A percentile compares a stretch with the other conserved stretches of the same genome.
Conservation (phyloP, 2,888 invertebrate species). For the Caenorhabditis imperialis region DNA sequence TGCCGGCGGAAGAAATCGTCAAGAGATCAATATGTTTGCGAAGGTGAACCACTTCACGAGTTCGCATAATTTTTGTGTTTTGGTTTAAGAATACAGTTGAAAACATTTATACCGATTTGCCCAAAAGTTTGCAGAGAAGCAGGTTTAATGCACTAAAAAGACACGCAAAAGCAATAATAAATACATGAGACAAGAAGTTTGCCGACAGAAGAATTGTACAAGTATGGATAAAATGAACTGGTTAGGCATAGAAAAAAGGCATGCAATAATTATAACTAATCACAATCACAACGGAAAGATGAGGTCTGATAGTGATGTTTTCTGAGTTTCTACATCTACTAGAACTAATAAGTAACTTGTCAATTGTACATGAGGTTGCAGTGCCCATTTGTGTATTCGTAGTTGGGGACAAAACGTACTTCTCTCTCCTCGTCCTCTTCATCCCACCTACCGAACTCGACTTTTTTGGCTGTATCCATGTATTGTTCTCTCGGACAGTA, state of each 20-base stretch:
- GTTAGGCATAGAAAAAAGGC: too few species aligned
- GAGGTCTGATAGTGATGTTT: too few species aligned
- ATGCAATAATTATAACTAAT: too few species aligned
- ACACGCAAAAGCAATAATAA: conserved; percentile 9
- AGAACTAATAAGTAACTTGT: too few species aligned
- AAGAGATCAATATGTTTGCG: not conserved
- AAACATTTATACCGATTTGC: not conserved
- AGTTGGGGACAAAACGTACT: too few species aligned
- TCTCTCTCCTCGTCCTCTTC: too few species aligned
- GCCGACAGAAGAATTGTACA: too few species aligned
- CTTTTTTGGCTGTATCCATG: conserved; percentile 16
- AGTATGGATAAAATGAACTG: too few species aligned
- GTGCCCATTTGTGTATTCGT: too few species aligned
- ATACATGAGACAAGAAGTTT: conserved; percentile 16
- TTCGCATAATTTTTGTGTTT: too few species aligned
- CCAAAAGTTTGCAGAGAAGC: not conserved
- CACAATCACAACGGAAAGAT: not conserved
- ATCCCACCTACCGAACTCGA: conserved; percentile 12
- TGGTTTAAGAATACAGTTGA: not conserved
- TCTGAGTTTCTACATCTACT: too few species aligned
- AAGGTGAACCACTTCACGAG: conserved; percentile 17
- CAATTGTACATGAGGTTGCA: too few species aligned
- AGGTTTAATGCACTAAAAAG: conserved; percentile 4
- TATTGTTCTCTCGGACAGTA: conserved; percentile 96
- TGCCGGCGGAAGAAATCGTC: conserved; percentile 18